Evolutionary conservation across 2,888 invertebrate genomes (phyloP).

Genomic region (Drosophila borborema): DNA sequence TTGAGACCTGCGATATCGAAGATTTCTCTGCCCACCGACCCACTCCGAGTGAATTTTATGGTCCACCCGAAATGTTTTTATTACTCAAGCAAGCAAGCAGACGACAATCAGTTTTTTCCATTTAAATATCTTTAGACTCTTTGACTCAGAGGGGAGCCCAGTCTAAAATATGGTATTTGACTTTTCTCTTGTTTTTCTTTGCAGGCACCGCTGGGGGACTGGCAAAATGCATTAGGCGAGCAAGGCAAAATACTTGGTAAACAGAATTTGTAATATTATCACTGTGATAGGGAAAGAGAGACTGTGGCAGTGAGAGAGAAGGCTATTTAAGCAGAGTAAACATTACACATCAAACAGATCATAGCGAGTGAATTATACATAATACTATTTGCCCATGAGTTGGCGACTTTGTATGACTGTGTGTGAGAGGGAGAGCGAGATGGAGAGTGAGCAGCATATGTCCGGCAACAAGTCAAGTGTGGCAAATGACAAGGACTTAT

Average conservation of each 20-base stretch:
- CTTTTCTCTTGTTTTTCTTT: constrained; percentile 31
- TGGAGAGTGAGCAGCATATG: not conserved
- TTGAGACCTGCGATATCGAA: constrained; percentile 8
- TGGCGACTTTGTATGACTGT: not conserved
- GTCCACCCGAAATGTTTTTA: constrained; percentile 13
- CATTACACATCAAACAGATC: constrained; percentile 25
- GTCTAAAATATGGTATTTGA: constrained; percentile 5
- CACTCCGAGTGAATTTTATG: constrained; percentile 8
- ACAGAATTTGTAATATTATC: constrained; percentile 33
- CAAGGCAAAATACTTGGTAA: constrained; percentile 33
- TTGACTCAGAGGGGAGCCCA: not conserved
- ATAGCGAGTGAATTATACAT: constrained; percentile 26
- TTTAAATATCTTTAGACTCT: constrained; percentile 9
- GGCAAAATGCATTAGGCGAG: constrained; percentile 37
- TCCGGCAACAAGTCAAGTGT: constrained; percentile 24
- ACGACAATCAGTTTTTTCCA: constrained; percentile 25
- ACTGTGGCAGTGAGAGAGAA: not conserved
- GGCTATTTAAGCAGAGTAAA: constrained; percentile 15
- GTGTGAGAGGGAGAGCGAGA: not conserved
- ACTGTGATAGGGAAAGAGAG: not conserved
- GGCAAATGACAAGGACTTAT: constrained; percentile 33
- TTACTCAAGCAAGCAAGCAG: constrained; percentile 24
- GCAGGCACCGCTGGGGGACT: constrained; percentile 26
- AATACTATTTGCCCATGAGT: constrained; percentile 27
- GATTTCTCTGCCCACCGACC: not conserved